A percentile compares a stretch with the other conserved stretches of the same genome.
Evolutionary conservation across 1,140 invertebrate species (phyloP).

Genomic region (Musca domestica): DNA sequence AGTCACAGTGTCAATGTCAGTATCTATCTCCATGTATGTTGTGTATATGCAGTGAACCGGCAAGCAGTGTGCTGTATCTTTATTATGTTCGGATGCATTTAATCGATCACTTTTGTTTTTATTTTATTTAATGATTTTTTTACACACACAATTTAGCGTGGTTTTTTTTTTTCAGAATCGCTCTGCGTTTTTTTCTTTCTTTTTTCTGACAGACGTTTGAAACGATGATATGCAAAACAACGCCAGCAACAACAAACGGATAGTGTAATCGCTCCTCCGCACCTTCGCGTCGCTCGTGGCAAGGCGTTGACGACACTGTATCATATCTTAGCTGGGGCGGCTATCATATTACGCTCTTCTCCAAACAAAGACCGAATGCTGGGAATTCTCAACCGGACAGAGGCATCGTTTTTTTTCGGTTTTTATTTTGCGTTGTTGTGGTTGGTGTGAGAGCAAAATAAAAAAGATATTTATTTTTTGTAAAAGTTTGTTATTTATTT

Average conservation of each 20-base stretch:
- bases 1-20: no score
- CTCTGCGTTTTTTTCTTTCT: background rate
- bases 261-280: no score
- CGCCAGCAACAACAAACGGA: no score
- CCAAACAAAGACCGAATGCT: slow-evolving; percentile 9
- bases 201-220: background rate
- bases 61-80: no score
- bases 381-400: slow-evolving; percentile 8
- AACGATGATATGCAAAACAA: background rate
- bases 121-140: slow-evolving; percentile 12
- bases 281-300: no score
- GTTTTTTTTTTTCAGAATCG: background rate
- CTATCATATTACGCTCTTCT: background rate
- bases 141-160: slow-evolving; percentile 10
- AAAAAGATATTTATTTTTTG: no score
- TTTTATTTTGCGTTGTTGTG: background rate
- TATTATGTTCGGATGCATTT: slow-evolving; percentile 8
- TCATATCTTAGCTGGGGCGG: no score
- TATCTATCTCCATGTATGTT: no score
- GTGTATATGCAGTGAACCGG: no score
- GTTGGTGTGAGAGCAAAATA: background rate
- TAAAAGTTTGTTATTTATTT: background rate
- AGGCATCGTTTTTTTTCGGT: background rate
- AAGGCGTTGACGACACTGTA: no score
- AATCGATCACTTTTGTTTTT: slow-evolving; percentile 21